Base-by-base conservation (phyloP, 2,797 vertebrate genomes). In the Sebastes dallii region DNA sequence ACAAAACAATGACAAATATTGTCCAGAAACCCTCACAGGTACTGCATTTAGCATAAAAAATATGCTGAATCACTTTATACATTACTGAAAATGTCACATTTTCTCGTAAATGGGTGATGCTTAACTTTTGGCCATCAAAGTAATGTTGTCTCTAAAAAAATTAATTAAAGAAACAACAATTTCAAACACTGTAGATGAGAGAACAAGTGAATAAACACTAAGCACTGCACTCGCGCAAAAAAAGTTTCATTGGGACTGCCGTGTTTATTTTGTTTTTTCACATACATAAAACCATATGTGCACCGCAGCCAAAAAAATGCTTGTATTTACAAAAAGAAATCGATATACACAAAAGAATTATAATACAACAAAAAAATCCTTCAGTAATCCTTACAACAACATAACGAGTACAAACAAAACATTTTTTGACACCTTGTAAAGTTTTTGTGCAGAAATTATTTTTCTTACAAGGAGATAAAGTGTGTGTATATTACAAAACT, bases 241-340 rank as follows among this genome's bases (percentile, higher is more conserved):
- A 71, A 27, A 5, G 2, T 22, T 59, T 65, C n/a, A 69, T 78
- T 75, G 66, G 62, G 72, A 88, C 74, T 81, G 87, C 78, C 55
- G 80, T 80, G 78, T 93, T 93, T 92, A 88, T 88, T 89, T 78
- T 1, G 22, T 25, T 62, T 80, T 80, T 70, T 77, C 87, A 92
- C 88, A 90, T 87, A 94, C 90, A 92, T 86, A 82, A 86, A 89
- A 77, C 82, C 80, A 87, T 88, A 86, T 90, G 83, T 91, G 91
- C 86, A 93, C 83, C 66, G 87, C 91, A 85, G 90, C 86, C 85
- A 25, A 66, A 52, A 39, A 66, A 90, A 86, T 70, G 77, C 67
- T 75, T 27, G 34, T 87, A 93, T 92, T 89, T 93, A 93, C 92
- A 94, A 88, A 88, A 52, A 20, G 2, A 86, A 82, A 86, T 75